phyloP scores from a whole-genome alignment of 2,113 vertebrate genomes.

The Anarrhichthys ocellatus region DNA sequence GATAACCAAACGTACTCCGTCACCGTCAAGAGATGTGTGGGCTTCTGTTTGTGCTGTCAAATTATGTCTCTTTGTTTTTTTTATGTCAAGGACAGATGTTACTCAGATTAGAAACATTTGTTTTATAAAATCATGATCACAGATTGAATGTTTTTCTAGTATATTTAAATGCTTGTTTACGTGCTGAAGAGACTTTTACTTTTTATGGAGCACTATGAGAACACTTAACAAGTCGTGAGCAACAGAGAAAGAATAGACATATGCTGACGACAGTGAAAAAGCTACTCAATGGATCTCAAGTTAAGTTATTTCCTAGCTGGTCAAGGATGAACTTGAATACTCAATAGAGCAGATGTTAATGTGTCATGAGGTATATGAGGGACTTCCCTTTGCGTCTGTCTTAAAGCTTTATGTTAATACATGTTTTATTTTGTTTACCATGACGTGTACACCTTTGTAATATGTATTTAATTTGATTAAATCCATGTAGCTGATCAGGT shows the following conservation, averaged over 20 bases:
- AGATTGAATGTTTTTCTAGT: neutral
- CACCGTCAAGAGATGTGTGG: neutral
- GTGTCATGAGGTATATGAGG: neutral
- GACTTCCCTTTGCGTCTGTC: neutral
- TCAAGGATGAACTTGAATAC: neutral
- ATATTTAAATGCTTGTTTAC: constrained; percentile 5
- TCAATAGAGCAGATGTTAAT: neutral
- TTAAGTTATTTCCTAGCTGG: neutral
- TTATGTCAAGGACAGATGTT: neutral
- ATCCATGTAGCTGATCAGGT: constrained; percentile 2
- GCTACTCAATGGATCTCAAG: neutral
- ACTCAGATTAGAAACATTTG: neutral
- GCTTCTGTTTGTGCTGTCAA: constrained; percentile 9
- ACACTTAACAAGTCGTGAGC: neutral
- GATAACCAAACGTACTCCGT: neutral
- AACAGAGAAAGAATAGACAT: neutral
- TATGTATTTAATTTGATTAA: constrained; percentile 38
- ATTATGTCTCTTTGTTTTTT: neutral
- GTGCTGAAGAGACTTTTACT: constrained; percentile 9
- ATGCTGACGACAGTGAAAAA: neutral
- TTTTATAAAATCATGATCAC: neutral
- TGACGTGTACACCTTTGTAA: constrained; percentile 10
- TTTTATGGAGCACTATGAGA: neutral
- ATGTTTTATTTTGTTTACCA: constrained; percentile 5
- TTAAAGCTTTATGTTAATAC: constrained; percentile 6